A percentile compares a stretch with the other conserved stretches of the same genome.
phyloP scores from a whole-genome alignment of 2,797 vertebrate genomes.

The Echiichthys vipera region DNA sequence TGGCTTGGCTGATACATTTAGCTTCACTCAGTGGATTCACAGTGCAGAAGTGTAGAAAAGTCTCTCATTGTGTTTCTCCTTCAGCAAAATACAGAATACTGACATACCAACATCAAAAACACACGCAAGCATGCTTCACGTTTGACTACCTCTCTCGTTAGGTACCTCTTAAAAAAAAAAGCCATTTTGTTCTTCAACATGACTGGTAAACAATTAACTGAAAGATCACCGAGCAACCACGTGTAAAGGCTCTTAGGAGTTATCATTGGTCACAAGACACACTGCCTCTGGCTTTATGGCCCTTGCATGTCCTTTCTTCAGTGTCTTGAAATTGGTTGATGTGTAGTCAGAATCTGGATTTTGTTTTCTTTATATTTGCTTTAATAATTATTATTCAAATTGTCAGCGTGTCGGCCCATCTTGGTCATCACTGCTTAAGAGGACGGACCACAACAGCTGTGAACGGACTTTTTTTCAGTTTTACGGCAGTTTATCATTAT shows the following conservation, averaged over 20 bases:
- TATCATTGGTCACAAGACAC: conserved; percentile 52
- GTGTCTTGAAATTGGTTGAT: conserved; percentile 11
- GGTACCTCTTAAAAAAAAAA: conserved; percentile 19
- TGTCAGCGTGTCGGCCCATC: no score
- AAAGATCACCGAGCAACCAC: conserved; percentile 34
- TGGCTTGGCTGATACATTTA: background rate
- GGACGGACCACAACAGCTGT: no score
- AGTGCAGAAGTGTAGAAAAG: background rate
- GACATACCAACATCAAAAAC: conserved; percentile 9
- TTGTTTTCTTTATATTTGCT: conserved; percentile 16
- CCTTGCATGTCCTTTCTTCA: background rate
- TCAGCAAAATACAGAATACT: background rate
- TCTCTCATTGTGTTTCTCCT: no score
- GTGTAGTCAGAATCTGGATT: conserved; percentile 15
- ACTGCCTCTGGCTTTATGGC: conserved; percentile 17
- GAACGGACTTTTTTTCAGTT: no score
- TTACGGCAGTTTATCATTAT: no score
- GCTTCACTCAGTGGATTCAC: background rate
- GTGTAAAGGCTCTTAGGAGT: conserved; percentile 33
- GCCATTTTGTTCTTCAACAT: conserved; percentile 54
- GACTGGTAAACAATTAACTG: conserved; percentile 69
- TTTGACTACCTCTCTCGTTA: conserved; percentile 32
- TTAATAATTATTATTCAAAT: no score
- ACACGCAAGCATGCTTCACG: conserved; percentile 9
- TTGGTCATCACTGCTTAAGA: no score